A percentile compares a stretch with the other conserved stretches of the same genome.
Conservation (phyloP, 2,113 vertebrate species). For the Amphilophus citrinellus region DNA sequence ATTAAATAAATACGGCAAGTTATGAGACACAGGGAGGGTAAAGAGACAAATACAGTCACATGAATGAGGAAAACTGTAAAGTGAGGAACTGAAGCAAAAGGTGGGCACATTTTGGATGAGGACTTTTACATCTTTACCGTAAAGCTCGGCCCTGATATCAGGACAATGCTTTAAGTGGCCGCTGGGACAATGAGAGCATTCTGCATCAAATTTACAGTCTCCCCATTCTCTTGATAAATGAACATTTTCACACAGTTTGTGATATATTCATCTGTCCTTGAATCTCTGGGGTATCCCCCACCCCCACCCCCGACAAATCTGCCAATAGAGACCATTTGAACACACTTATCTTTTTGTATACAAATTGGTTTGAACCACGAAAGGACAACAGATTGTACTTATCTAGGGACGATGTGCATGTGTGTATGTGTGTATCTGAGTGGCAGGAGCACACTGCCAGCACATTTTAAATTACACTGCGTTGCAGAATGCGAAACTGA, state of each 20-base stretch:
- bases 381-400: conserved; percentile 55
- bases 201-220: conserved; percentile 5
- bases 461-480: conserved; percentile 55
- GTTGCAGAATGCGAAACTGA: conserved; percentile 53
- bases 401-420: conserved; percentile 17
- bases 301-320: conserved; percentile 10
- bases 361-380: conserved; percentile 57
- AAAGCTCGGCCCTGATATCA: not conserved
- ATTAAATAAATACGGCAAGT: not conserved
- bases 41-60: not conserved
- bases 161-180: too few relatives aligned
- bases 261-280: conserved; percentile 22
- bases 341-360: conserved; percentile 54
- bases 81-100: too few relatives aligned
- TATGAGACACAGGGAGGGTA: not conserved
- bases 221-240: not conserved
- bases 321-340: conserved; percentile 24
- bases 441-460: conserved; percentile 49
- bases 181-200: not conserved
- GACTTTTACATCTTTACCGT: not conserved
- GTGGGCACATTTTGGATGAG: not conserved
- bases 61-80: not conserved
- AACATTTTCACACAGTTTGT: not conserved
- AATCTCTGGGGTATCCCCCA: conserved; percentile 25
- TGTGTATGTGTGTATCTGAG: conserved; percentile 48